These are phyloP conservation scores for Nothocercus julius DNA, from an alignment of 2,113 vertebrate genomes.

Conservation along the genomic window DNA sequence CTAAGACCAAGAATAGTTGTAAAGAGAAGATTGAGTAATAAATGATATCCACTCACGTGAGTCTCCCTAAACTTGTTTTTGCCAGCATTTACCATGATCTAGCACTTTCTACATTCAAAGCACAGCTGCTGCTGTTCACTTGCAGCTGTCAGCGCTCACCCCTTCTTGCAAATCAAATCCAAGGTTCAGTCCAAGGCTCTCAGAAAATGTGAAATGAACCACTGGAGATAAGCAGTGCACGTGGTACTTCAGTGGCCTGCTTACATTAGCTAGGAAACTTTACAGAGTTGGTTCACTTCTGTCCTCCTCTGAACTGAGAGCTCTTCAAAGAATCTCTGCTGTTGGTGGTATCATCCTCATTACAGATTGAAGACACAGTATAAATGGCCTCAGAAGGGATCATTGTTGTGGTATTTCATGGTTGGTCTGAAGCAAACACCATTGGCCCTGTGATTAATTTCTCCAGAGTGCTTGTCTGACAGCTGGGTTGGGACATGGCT, in stretches of 20 bases:
- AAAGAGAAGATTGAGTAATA: not conserved
- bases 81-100: not conserved
- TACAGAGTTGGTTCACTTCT: not conserved
- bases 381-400: not conserved
- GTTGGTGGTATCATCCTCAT: not conserved
- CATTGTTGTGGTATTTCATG: not conserved
- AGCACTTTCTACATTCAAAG: not conserved
- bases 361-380: not conserved
- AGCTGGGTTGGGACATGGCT: conserved; percentile 35
- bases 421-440: not conserved
- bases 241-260: not conserved
- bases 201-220: not conserved
- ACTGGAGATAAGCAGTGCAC: not conserved
- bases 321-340: not conserved
- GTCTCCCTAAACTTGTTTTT: not conserved
- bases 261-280: not conserved
- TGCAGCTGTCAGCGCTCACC: not conserved
- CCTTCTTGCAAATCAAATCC: not conserved
- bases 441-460: conserved; percentile 36
- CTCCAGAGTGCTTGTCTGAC: accelerated
- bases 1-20: not conserved
- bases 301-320: not conserved
- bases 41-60: not conserved
- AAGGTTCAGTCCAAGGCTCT: not conserved
- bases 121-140: not conserved